phyloP scores from a whole-genome alignment of 92 coral and sea anemone genomes.

The Pocillopora grandis region DNA sequence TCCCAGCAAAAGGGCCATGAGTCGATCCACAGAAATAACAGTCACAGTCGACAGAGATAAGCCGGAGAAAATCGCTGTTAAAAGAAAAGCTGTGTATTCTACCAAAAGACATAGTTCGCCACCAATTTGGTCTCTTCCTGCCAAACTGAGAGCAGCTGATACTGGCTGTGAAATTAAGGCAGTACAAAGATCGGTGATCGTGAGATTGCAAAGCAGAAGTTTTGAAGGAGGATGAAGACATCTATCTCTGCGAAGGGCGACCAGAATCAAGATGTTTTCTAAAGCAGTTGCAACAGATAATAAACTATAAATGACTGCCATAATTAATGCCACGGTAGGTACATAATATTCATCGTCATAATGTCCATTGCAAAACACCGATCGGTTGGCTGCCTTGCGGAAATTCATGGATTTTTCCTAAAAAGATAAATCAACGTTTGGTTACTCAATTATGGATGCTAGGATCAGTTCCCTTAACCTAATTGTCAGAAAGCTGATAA shows the following conservation, averaged over 20 bases:
- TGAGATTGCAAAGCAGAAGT: background rate
- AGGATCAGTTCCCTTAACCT: too few species aligned
- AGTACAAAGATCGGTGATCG: conserved; percentile 4
- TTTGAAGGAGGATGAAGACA: conserved; percentile 17
- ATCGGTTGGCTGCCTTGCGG: too few species aligned
- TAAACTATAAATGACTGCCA: background rate
- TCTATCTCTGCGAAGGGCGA: conserved; percentile 1
- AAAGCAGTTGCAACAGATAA: background rate
- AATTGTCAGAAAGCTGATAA: too few species aligned
- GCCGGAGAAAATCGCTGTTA: background rate
- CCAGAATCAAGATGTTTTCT: background rate
- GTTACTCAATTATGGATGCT: too few species aligned
- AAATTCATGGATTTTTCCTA: too few species aligned
- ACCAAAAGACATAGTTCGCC: background rate
- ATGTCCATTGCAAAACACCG: too few species aligned
- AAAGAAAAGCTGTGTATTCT: background rate
- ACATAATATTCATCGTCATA: too few species aligned
- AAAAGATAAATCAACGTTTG: too few species aligned
- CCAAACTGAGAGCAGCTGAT: background rate
- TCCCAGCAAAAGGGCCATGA: background rate
- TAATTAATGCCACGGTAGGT: too few species aligned
- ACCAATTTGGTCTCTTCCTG: background rate
- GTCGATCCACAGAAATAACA: background rate
- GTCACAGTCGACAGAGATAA: background rate
- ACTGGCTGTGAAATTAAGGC: background rate